Evolutionary conservation across 1,140 invertebrate genomes (phyloP).

Genomic region (Calycopis cecrops): DNA sequence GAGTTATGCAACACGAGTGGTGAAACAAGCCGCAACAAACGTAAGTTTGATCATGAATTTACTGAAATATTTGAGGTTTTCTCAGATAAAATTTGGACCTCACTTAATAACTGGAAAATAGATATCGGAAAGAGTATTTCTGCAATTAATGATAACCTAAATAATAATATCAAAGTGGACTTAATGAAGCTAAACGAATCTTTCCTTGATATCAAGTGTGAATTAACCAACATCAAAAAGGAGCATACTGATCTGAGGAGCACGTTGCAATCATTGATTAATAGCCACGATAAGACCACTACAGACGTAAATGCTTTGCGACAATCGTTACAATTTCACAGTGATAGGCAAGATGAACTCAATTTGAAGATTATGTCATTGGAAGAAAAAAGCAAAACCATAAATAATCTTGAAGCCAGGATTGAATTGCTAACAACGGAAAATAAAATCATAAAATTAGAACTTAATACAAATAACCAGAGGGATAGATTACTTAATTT

Average conservation of each 20-base stretch:
- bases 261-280: not conserved
- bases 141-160: not conserved
- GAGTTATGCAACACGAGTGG: not conserved
- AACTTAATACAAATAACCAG: constrained; percentile 10
- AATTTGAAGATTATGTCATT: not conserved
- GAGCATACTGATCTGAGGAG: not conserved
- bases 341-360: not conserved
- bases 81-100: not conserved
- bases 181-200: not conserved
- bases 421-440: not conserved
- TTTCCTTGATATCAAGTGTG: not conserved
- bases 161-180: not conserved
- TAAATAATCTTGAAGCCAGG: not conserved
- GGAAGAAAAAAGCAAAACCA: not conserved
- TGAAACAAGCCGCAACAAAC: not conserved
- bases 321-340: not conserved
- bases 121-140: not conserved
- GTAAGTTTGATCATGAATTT: not conserved
- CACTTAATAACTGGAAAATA: constrained; percentile 5
- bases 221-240: not conserved
- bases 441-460: not conserved
- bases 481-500: not conserved
- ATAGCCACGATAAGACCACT: not conserved
- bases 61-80: not conserved
- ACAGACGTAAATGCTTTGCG: not conserved